phyloP scores from a whole-genome alignment of 2,797 vertebrate genomes.

The Molossus alvarezi region DNA sequence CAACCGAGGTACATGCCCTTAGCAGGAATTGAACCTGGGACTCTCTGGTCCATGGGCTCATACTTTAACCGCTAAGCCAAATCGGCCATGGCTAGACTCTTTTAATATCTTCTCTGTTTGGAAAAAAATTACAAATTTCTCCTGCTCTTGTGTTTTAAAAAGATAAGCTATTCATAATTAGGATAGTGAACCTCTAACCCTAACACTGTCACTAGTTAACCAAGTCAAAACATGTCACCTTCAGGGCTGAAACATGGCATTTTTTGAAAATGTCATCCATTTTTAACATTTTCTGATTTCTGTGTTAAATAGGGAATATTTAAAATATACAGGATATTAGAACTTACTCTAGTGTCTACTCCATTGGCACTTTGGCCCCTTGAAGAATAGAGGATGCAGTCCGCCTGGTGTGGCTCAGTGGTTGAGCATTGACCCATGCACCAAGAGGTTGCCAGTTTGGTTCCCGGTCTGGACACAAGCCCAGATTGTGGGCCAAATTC shows the following conservation, averaged over 20 bases:
- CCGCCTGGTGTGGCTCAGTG: no score
- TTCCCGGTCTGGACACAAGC: no score
- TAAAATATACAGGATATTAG: not conserved
- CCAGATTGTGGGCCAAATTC: no score
- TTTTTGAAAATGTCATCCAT: not conserved
- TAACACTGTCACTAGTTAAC: not conserved
- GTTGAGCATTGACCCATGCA: no score
- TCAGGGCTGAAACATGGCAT: not conserved
- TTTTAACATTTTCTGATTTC: not conserved
- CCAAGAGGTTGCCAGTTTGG: no score
- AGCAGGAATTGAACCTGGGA: no score
- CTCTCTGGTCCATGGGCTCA: no score
- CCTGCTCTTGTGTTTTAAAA: constrained; percentile 29
- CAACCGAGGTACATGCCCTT: no score
- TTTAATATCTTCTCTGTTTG: constrained; percentile 34
- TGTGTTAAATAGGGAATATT: not conserved
- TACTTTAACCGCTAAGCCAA: no score
- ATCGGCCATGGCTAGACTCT: not conserved
- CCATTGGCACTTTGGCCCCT: not conserved
- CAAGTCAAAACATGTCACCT: not conserved
- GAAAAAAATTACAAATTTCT: constrained; percentile 37
- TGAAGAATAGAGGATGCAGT: not conserved
- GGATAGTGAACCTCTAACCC: not conserved
- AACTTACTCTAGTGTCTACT: not conserved
- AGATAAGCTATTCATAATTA: not conserved